A percentile compares a stretch with the other conserved stretches of the same genome.
Conservation (phyloP, 2,888 invertebrate species). For the Lathronympha strigana region DNA sequence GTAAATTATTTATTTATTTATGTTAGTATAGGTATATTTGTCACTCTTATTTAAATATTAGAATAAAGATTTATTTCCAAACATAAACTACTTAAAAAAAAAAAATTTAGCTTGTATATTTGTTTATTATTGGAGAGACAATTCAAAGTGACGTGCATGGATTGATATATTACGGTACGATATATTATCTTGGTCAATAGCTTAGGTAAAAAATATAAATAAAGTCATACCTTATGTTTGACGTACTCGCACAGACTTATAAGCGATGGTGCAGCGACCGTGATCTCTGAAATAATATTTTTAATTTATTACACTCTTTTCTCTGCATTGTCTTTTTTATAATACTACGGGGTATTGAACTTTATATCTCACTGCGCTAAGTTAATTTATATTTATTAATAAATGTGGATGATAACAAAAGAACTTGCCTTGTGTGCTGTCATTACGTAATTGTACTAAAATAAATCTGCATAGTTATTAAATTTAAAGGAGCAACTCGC, state of each 20-base stretch:
- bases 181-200: too few species aligned
- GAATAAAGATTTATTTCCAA: too few species aligned
- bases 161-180: too few species aligned
- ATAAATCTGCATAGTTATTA: constrained; percentile 20
- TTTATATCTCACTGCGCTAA: neutral
- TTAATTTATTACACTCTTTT: neutral
- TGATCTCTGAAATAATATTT: constrained; percentile 28
- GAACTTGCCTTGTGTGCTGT: neutral
- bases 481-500: too few species aligned
- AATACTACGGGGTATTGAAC: neutral
- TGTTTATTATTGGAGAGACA: too few species aligned
- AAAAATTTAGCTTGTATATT: too few species aligned
- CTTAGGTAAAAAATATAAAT: neutral
- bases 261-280: constrained; percentile 27
- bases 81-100: too few species aligned
- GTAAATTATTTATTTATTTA: too few species aligned
- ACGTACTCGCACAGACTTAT: constrained; percentile 17
- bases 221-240: constrained; percentile 18
- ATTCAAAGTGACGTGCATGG: too few species aligned
- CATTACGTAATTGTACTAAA: constrained; percentile 5
- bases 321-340: too few species aligned
- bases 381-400: neutral
- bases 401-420: neutral
- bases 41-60: too few species aligned
- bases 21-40: too few species aligned